Base-by-base conservation (phyloP, 2,797 vertebrate species). In the Mormyrus hasselquistii region DNA sequence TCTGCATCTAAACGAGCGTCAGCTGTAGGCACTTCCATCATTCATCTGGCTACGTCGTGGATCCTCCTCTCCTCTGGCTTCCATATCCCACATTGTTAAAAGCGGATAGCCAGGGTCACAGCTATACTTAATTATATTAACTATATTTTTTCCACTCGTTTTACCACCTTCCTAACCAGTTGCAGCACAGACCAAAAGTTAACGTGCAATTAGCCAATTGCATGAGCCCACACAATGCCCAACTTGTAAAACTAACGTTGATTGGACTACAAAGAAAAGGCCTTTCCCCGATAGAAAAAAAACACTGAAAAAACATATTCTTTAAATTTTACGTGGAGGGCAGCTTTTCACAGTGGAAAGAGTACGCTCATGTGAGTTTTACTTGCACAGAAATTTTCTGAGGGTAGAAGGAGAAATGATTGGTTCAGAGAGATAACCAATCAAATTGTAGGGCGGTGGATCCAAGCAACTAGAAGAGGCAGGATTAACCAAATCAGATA, bases 11-110 rank as follows among this genome's bases (percentile, higher is more conserved):
- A 79, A 62, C 53, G 22, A 87, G 22, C 65, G 73, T 9, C 52
- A 88, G 79, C 65, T 49, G 87, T 57, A 49, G 85, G 87, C 85
- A 16, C 10, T 47, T 79, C 86, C 76, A 89, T 76, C 62, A 38
- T 90, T 65, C 53, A 83, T 65, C 50, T 22, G 55, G 53, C 22
- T 88, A 62, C 19, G 38, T 57, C 4, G 19, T 8, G n/a, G 34
- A 89, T 82, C 57, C 53, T n/a, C 47, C 10, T 65, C 86, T 12
- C 34, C 53, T 41, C 41, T 16, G 16, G 0, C 73, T 8, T 79
- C 73, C 73, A 38, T 8, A 82, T 86, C 85, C 52, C 69, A 38
- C 10, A 7, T 86, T 9, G 85, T 65, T 69, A 65, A 52, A 65
- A 52, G 59, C 9, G 53, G 47, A 62, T 47, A 62, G 59, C 14